These are phyloP conservation scores for Phrynocephalus vlangalii DNA, from an alignment of 2,797 vertebrate genomes.

Conservation along the genomic window DNA sequence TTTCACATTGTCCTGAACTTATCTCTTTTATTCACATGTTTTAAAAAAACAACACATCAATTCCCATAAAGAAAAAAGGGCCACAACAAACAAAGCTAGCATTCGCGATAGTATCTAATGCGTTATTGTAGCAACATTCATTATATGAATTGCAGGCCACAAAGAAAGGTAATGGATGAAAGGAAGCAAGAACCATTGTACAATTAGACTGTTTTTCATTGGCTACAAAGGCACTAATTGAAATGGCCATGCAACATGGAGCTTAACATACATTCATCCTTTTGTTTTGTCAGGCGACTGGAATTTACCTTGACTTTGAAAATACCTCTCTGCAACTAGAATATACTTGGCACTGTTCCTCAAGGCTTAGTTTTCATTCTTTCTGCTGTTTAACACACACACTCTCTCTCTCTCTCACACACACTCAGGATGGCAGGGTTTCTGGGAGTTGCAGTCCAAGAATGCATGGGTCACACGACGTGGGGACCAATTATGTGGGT, in stretches of 20 bases:
- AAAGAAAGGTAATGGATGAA: background rate
- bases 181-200: background rate
- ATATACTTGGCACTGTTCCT: background rate
- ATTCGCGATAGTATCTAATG: constrained; percentile 6
- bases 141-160: constrained; percentile 1
- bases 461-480: too few species aligned
- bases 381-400: background rate
- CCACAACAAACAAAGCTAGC: background rate
- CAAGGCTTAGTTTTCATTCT: background rate
- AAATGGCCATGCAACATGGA: constrained; percentile 22
- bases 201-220: constrained; percentile 15
- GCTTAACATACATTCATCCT: constrained; percentile 32
- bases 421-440: too few species aligned
- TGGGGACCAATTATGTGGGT: too few species aligned
- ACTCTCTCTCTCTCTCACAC: too few species aligned
- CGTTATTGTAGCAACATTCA: constrained; percentile 19
- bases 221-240: constrained; percentile 35
- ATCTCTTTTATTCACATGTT: constrained; percentile 4
- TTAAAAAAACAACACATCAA: background rate
- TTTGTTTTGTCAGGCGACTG: constrained; percentile 23
- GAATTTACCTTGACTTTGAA: constrained; percentile 20
- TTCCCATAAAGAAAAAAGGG: background rate
- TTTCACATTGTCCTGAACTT: background rate
- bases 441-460: too few species aligned
- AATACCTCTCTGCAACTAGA: background rate